Evolutionary conservation across 2,113 vertebrate genomes (phyloP), one percentile per base, ranked within the genome.

Genomic region (Glaucidium brasilianum): DNA sequence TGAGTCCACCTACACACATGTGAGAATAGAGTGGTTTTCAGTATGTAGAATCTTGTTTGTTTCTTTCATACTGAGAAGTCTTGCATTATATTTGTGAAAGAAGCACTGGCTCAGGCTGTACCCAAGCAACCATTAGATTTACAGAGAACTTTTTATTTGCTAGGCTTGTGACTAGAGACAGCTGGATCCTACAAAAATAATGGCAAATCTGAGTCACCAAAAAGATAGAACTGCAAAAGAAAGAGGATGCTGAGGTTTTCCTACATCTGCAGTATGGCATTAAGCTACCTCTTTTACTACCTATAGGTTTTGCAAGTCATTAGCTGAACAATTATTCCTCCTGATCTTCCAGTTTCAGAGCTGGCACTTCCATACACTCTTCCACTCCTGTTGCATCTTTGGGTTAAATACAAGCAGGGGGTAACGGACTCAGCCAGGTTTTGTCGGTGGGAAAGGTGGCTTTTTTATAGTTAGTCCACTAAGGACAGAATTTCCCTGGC

Each of bases 161-260:
- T 67, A 86, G 49, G 76, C 39, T 94, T 93, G 49, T 86, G 86
- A 92, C 88, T 73, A 77, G 25, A 90, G 71, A 76, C 94, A 96
- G 76, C 75, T 94, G 83, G 68, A 89, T 86, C 47, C 72, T 52
- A 87, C 77, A 58, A 67, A 77, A 58, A 91, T 88, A 95, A 95
- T 30, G 19, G 60, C 79, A 96, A 53, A 78, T 87, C 52, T 92
- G 84, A 96, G 83, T 94, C 91, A 95, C 86, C 73, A 89, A 78
- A 86, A 91, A 78, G 15, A 88, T 1, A 75, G 67, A 85, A 93
- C 0, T 77, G 79, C 64, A 49, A 64, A 92, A 91, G 49, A 19
- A 78, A 86, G 88, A 53, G 56, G 35, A 56, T 90, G 67, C 26
- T 69, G 81, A 81, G 49, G 26, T 49, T 89, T 88, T 77, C 60